phyloP scores from a whole-genome alignment of 2,113 vertebrate genomes.

The Elaphurus davidianus region DNA sequence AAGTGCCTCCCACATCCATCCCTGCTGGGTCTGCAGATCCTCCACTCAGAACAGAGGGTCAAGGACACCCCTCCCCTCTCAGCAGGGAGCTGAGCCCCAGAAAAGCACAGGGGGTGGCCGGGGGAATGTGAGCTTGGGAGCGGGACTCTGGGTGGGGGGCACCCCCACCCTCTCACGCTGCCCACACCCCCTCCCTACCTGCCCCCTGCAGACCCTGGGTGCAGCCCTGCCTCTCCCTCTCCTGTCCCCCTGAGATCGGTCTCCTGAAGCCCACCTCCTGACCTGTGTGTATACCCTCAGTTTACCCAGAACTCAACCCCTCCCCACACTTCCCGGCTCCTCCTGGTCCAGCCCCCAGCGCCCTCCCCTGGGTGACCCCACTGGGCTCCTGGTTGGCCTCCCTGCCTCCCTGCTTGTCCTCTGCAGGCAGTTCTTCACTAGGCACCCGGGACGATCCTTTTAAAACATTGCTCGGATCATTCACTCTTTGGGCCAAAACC shows the following conservation, averaged over 20 bases:
- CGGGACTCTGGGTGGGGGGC: not conserved
- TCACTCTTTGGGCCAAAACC: not conserved
- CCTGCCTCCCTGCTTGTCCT: accelerated
- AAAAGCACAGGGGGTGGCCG: not conserved
- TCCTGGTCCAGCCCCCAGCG: no score
- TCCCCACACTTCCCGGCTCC: accelerated
- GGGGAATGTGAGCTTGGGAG: not conserved
- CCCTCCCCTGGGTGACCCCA: accelerated
- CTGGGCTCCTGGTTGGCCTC: no score
- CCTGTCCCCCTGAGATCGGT: not conserved
- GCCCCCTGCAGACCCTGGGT: not conserved
- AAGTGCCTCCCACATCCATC: no score
- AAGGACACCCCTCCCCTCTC: not conserved
- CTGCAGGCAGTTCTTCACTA: accelerated
- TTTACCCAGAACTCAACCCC: accelerated
- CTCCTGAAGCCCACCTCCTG: no score
- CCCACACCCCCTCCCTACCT: not conserved
- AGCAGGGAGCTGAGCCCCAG: not conserved
- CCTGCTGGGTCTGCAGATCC: not conserved
- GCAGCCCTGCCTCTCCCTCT: not conserved
- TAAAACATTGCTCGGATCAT: accelerated
- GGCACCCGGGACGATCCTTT: not conserved
- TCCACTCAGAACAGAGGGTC: not conserved
- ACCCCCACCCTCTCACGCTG: not conserved
- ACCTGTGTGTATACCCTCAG: not conserved